Conservation (phyloP, 2,888 invertebrate genomes). For the Ornithoptera priamus region DNA sequence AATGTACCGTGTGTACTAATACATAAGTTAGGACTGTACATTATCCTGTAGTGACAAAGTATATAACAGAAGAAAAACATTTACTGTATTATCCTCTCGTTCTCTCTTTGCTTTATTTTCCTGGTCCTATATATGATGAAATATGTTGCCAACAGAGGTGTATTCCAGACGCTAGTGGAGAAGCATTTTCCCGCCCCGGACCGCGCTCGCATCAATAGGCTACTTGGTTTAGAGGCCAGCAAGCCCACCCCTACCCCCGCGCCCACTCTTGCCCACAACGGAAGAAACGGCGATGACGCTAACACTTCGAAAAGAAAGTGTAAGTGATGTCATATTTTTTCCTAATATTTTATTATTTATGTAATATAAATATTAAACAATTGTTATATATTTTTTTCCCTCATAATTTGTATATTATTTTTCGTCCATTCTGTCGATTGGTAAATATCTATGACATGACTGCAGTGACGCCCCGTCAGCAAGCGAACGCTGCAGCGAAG, state of each 20-base stretch:
- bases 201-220: slow-evolving; percentile 87
- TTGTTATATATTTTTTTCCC: neutral
- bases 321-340: slow-evolving; percentile 41
- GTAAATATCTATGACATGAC: neutral
- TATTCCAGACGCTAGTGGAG: slow-evolving; percentile 97
- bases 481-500: slow-evolving; percentile 68
- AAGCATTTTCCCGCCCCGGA: slow-evolving; percentile 99
- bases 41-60: no score
- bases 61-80: no score
- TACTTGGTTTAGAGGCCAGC: slow-evolving; percentile 83
- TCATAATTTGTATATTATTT: neutral
- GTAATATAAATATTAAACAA: neutral
- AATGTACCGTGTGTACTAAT: no score
- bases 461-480: slow-evolving; percentile 66
- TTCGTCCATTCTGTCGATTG: neutral
- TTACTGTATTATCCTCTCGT: no score
- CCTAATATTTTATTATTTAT: neutral
- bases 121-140: no score
- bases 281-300: slow-evolving; percentile 52
- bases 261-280: slow-evolving; percentile 44
- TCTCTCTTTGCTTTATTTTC: no score
- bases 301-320: slow-evolving; percentile 68
- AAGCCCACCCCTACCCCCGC: slow-evolving; percentile 43
- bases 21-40: no score
- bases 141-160: slow-evolving; percentile 83